Evolutionary conservation across 2,797 vertebrate species (phyloP).

Genomic region (Scolopax rusticola): DNA sequence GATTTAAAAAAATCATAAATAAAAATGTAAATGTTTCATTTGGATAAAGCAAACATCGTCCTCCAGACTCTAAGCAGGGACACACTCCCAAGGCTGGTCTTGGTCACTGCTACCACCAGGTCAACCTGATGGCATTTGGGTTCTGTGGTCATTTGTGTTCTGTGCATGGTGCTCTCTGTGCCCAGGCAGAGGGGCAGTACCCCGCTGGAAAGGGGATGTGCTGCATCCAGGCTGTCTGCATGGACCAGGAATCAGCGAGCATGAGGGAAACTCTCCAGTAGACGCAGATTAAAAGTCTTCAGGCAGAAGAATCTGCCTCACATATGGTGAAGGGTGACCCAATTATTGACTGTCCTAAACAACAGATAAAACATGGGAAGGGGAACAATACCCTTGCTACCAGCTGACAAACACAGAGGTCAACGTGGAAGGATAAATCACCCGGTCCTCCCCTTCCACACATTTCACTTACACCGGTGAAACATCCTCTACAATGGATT

Average conservation of each 20-base stretch:
- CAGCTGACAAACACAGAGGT: background rate
- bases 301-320: background rate
- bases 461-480: background rate
- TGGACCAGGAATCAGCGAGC: rapidly evolving
- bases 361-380: background rate
- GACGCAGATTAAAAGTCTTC: background rate
- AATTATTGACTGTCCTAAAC: background rate
- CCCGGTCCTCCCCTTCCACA: background rate
- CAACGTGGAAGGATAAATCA: background rate
- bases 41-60: rapidly evolving
- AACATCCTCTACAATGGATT: background rate
- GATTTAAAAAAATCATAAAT: background rate
- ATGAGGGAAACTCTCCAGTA: rapidly evolving
- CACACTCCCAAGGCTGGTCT: rapidly evolving
- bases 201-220: background rate
- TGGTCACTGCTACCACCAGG: rapidly evolving
- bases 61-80: background rate
- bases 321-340: background rate
- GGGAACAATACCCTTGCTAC: background rate
- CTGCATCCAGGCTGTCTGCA: background rate
- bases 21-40: background rate
- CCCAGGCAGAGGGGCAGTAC: background rate
- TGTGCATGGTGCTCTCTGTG: rapidly evolving
- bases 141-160: rapidly evolving
- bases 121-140: background rate